phyloP scores from a whole-genome alignment of 2,888 invertebrate species.

The Phortica okadai region DNA sequence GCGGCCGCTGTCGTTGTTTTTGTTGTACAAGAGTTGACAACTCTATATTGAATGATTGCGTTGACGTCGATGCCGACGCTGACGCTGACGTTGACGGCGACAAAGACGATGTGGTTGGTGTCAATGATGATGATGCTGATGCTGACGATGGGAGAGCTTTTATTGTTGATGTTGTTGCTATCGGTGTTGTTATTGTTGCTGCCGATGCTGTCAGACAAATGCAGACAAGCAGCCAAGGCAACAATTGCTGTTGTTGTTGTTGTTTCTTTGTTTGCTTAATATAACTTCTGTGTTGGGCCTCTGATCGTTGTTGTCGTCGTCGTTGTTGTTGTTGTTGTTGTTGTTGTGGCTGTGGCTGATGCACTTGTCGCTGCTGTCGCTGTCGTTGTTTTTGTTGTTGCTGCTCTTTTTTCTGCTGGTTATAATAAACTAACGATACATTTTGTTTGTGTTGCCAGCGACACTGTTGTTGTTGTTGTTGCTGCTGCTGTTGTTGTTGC shows the following conservation, averaged over 20 bases:
- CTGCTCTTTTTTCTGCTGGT: constrained; percentile 33
- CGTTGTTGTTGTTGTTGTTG: constrained; percentile 25
- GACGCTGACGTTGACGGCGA: constrained; percentile 28
- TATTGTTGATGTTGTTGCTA: constrained; percentile 40
- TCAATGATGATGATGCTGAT: constrained; percentile 40
- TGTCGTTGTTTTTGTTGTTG: constrained; percentile 57
- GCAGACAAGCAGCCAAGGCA: constrained; percentile 14
- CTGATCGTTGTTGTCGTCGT: neutral
- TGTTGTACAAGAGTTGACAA: constrained; percentile 27
- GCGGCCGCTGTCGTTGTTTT: constrained; percentile 39
- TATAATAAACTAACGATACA: neutral
- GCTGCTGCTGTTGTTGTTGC: neutral
- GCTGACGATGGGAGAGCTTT: constrained; percentile 37
- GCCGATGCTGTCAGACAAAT: constrained; percentile 34
- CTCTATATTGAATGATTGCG: constrained; percentile 51
- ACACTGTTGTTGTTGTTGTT: constrained; percentile 27
- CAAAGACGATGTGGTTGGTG: constrained; percentile 41
- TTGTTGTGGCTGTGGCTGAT: constrained; percentile 41
- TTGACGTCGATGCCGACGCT: constrained; percentile 45
- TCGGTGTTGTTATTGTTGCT: constrained; percentile 42
- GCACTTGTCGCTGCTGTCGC: constrained; percentile 29
- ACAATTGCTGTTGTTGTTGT: constrained; percentile 61
- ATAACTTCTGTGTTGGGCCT: neutral
- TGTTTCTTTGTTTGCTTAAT: constrained; percentile 40
- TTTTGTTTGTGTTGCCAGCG: constrained; percentile 31